Percentiles rank a stretch among this genome's conserved stretches.
These are phyloP conservation scores for Tetheella fluctuosa DNA, from an alignment of 2,888 invertebrate genomes.

Conservation along the genomic window DNA sequence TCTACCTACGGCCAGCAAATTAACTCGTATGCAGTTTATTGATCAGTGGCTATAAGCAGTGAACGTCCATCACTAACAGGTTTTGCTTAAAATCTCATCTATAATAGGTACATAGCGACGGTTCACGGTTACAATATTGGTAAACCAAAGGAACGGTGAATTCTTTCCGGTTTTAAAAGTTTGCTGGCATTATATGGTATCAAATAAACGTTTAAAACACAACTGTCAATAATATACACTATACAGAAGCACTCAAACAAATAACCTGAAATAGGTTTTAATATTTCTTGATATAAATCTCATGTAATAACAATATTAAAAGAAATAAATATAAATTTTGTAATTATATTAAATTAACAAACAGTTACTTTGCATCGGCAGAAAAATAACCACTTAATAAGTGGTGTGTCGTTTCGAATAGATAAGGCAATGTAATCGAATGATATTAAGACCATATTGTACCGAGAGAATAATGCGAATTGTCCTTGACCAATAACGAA, in stretches of 20 bases:
- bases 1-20: not conserved
- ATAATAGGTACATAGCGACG: too few relatives aligned
- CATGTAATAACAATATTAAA: too few relatives aligned
- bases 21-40: not conserved
- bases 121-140: too few relatives aligned
- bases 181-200: too few relatives aligned
- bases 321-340: not conserved
- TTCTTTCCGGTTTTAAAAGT: too few relatives aligned
- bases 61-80: not conserved
- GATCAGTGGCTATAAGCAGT: not conserved
- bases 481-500: conserved; percentile 69
- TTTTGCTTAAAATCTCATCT: not conserved
- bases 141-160: too few relatives aligned
- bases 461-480: conserved; percentile 56
- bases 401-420: conserved; percentile 16
- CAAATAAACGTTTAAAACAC: too few relatives aligned
- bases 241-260: too few relatives aligned
- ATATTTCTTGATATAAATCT: too few relatives aligned
- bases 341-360: not conserved
- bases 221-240: too few relatives aligned
- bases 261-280: too few relatives aligned
- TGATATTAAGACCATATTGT: conserved; percentile 43
- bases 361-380: not conserved
- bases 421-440: conserved; percentile 29
- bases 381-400: not conserved